Base-by-base conservation (phyloP, 2,888 invertebrate genomes). In the Baccha elongata region DNA sequence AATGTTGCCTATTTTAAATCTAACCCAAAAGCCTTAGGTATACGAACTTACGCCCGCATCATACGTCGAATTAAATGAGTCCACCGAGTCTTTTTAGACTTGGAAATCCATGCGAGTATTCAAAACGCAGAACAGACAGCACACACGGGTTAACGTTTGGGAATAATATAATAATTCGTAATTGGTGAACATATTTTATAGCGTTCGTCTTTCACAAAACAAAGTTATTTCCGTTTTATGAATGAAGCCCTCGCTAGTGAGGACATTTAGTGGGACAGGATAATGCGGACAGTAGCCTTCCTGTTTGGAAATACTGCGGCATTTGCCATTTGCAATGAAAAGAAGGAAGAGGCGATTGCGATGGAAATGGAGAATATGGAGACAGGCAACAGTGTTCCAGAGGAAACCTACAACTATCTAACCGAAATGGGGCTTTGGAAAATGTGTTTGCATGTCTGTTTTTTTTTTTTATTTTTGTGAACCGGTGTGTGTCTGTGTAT, bases 161-260 rank as follows among this genome's bases (percentile, higher is more conserved):
- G 72, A 72, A 83, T 83, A 83, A 83, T 83, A 83, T 83, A 83
- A 83, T 83, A 78, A 83, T 83, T 76, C 72, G 76, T 76, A 78
- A 83, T 78, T 83, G 78, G 78, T 62, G 78, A 78, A 78, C 72
- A 83, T 68, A 83, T 72, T 83, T 78, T 55, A 72, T 62, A 21
- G 55, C 58, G 26, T 42, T 76, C 60, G 60, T 68, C 72, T 67
- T 62, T 78, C 72, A 68, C 60, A 68, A 32, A 83, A 78, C 67
- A 78, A 72, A 78, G 67, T 83, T 72, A 83, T 83, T 78, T 83
- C 78, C 78, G 72, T 83, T 83, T 83, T 76, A 72, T 78, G 83
- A 78, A 83, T 83, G 81, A 78, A 71, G 50, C 65, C n/a, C 37
- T 40, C 3, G 3, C 13, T 13, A 55, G 40, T 60, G 76, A 64